Base-by-base conservation (phyloP, 2,888 invertebrate genomes). In the Andricus quercusramuli region DNA sequence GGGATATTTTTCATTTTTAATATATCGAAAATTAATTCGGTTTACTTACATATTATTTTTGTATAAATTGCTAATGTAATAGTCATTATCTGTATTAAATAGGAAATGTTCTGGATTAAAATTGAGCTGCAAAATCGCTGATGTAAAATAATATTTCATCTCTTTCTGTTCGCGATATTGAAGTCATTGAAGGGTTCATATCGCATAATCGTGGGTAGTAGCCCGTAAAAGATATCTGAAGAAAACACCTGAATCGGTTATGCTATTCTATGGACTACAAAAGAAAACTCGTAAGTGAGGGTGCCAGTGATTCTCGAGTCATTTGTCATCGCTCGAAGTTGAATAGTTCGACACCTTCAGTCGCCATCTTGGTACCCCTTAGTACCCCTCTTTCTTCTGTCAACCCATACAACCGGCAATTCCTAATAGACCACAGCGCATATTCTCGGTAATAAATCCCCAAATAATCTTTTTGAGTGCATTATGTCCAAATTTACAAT, bases 281-380 rank as follows among this genome's bases (percentile, higher is more conserved):
- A 70, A n/a, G 56, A 56, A 56, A 74, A 74, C n/a, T 32, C 51
- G 32, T 47, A 70, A 70, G 70, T 70, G 44, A 25, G 47, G 47
- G 32, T 20, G 56, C 22, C n/a, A 9, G 17, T 70, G 70, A 51
- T 47, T 70, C 70, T 47, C 47, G 83, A 82, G 86, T 90, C 90
- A 90, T 91, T 91, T 91, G 91, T 91, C 91, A 91, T 91, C 90
- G 89, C 84, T 86, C 86, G 85, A 83, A 86, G 76, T 85, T 87
- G 88, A 86, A 90, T 91, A 90, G 89, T 91, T 90, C 87, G 89
- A 84, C 87, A 81, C 64, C 80, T 83, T 84, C 82, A 85, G 83
- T 86, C 88, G 89, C 88, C 89, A 89, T 90, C 86, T 90, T 90
- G 85, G 83, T 79, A 78, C 81, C 80, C 85, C 84, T 83, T 83